These are phyloP conservation scores for Agrochola lychnidis DNA, from an alignment of 2,888 invertebrate species.

Conservation along the genomic window DNA sequence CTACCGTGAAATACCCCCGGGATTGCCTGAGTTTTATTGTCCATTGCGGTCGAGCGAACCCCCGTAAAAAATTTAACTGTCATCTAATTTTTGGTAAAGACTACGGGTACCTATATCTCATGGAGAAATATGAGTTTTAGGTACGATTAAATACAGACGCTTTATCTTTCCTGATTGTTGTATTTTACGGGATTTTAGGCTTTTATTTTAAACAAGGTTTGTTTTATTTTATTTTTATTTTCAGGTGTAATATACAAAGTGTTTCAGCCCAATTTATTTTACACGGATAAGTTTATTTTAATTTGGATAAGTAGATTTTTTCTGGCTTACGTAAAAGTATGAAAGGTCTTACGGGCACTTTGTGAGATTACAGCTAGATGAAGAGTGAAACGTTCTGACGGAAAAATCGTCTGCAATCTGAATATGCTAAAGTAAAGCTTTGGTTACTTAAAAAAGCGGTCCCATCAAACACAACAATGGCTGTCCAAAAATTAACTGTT, in stretches of 20 bases:
- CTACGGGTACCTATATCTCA: slow-evolving; percentile 50
- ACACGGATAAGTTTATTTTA: slow-evolving; percentile 23
- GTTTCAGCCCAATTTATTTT: slow-evolving; percentile 24
- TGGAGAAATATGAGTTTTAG: slow-evolving; percentile 53
- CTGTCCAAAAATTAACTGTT: not conserved
- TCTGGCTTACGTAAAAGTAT: not conserved
- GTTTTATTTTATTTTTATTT: slow-evolving; percentile 30
- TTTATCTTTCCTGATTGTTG: slow-evolving; percentile 46
- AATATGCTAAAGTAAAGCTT: not conserved
- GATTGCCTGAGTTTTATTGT: slow-evolving; percentile 71
- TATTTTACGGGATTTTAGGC: slow-evolving; percentile 38
- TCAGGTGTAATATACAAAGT: slow-evolving; percentile 49
- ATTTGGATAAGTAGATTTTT: slow-evolving; percentile 42
- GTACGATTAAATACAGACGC: slow-evolving; percentile 56
- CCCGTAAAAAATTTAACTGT: slow-evolving; percentile 67
- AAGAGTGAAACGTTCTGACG: not conserved
- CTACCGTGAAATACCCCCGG: slow-evolving; percentile 68
- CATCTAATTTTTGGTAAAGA: slow-evolving; percentile 67
- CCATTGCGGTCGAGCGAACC: slow-evolving; percentile 64
- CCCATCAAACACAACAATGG: not conserved
- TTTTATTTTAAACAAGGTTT: slow-evolving; percentile 32
- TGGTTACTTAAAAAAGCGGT: no score
- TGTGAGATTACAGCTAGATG: slow-evolving; percentile 29
- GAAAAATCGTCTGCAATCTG: not conserved
- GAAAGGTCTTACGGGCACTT: slow-evolving; percentile 24